Conservation (phyloP, 2,797 vertebrate species). For the Spondyliosoma cantharus region DNA sequence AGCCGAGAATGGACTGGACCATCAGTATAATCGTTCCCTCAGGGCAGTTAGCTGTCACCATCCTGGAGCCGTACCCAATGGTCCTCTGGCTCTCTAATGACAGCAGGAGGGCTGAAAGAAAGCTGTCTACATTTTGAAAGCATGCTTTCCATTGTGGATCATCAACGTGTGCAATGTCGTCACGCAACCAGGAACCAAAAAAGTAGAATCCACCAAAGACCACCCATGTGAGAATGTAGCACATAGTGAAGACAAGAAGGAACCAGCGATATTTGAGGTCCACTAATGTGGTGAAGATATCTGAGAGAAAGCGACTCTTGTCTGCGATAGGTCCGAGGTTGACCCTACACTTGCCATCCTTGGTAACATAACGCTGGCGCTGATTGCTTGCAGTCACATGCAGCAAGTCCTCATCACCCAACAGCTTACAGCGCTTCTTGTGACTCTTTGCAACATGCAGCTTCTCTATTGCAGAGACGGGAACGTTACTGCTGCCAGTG, state of each 20-base stretch:
- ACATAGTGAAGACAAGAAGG: conserved; percentile 88
- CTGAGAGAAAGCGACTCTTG: conserved; percentile 87
- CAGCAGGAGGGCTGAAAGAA: conserved; percentile 87
- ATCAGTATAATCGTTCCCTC: conserved; percentile 86
- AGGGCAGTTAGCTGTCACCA: conserved; percentile 85
- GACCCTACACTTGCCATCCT: conserved; percentile 89
- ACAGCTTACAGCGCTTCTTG: conserved; percentile 82
- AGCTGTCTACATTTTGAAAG: conserved; percentile 86
- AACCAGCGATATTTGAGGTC: conserved; percentile 91
- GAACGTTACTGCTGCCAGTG: conserved; percentile 57
- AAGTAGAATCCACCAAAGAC: conserved; percentile 85
- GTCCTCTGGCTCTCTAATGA: conserved; percentile 89
- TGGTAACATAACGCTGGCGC: conserved; percentile 87
- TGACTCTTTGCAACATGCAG: conserved; percentile 62
- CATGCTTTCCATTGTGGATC: conserved; percentile 84
- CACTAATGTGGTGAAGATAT: conserved; percentile 90
- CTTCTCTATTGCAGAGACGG: conserved; percentile 43
- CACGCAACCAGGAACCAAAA: conserved; percentile 84
- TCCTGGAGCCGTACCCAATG: conserved; percentile 88
- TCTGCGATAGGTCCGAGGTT: conserved; percentile 87
- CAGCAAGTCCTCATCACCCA: conserved; percentile 78
- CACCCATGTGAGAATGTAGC: conserved; percentile 88
- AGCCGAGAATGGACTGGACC: conserved; percentile 88
- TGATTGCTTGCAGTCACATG: conserved; percentile 68
- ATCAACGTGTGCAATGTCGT: conserved; percentile 78